phyloP scores from a whole-genome alignment of 2,888 invertebrate species.

The Incurvaria masculella region DNA sequence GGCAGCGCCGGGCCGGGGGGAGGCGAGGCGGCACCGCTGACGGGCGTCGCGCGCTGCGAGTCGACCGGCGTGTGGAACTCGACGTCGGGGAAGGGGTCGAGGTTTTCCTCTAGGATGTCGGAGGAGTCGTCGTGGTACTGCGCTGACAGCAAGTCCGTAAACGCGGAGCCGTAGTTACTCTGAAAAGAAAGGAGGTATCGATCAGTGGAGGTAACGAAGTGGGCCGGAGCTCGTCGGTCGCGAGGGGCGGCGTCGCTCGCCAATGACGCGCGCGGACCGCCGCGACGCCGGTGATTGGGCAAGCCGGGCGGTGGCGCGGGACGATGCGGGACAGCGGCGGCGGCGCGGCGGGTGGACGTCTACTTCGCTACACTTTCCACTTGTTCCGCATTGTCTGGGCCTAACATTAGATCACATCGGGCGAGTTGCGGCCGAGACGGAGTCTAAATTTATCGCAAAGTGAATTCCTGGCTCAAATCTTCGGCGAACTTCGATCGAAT shows the following conservation, averaged over 20 bases:
- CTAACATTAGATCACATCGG: neutral
- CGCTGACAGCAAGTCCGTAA: slow-evolving; percentile 73
- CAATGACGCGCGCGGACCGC: slow-evolving; percentile 26
- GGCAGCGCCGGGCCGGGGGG: slow-evolving; percentile 63
- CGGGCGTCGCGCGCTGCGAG: slow-evolving; percentile 39
- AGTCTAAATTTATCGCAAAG: neutral
- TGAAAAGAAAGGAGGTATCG: slow-evolving; percentile 52
- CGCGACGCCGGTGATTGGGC: neutral
- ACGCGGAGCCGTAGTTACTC: slow-evolving; percentile 77
- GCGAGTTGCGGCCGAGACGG: neutral
- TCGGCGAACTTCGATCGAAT: neutral
- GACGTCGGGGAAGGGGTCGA: slow-evolving; percentile 73
- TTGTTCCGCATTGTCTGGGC: neutral
- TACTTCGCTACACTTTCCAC: neutral
- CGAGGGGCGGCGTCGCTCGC: slow-evolving; percentile 35
- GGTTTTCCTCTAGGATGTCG: slow-evolving; percentile 66
- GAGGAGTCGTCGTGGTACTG: slow-evolving; percentile 71
- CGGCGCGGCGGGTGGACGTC: neutral
- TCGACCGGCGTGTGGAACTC: slow-evolving; percentile 51
- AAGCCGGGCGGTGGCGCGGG: neutral
- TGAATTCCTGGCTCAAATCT: neutral
- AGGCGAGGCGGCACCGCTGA: slow-evolving; percentile 40
- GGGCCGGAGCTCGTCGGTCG: slow-evolving; percentile 14
- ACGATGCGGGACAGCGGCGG: no score
- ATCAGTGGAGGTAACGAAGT: slow-evolving; percentile 36